Base-by-base conservation (phyloP, 2,797 vertebrate genomes). In the Acanthurus lineatus region DNA sequence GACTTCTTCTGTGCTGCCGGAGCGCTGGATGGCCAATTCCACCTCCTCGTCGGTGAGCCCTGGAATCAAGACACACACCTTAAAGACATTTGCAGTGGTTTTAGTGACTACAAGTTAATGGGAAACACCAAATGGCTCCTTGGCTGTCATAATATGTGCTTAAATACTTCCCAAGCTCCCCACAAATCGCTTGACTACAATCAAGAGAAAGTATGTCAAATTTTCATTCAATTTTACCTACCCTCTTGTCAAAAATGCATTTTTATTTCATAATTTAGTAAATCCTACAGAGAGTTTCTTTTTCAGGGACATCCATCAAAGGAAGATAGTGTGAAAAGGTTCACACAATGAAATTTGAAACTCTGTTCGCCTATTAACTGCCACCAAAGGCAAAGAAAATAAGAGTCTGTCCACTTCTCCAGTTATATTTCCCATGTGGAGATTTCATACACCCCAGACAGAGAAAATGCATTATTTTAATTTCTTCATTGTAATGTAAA, bases 1-100 rank as follows among this genome's bases (percentile, higher is more conserved):
- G 0, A 95, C 90, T 78, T 98, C 96, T 0, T 98, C 97, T 0
- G 93, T 84, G 81, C 94, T 92, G 84, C 97, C 97, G 0, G 97
- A 97, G 85, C 96, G 97, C 93, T 98, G 97, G 91, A 99, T 96
- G 60, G 98, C 98, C 93, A 98, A 84, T 64, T 99, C 97, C n/a
- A 99, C 96, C 91, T 99, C 98, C 76, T 96, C 97, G 87, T 99
- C 97, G 0, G 96, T 99, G 94, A 99, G 95, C 83, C 98, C 98
- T 99, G 93, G 22, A 89, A 70, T 77, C 62, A 85, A 88, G 73
- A 90, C 62, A 77, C 83, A 88, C 65, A 89, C 66, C 51, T 67
- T 81, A 67, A 68, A 70, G 81, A 76, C 53, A 68, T 62, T 78
- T 1, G 9, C 11, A 53, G 35, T 16, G 17, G 28, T 32, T 57